Evolutionary conservation across 2,797 vertebrate species (phyloP), one percentile per base, ranked within the genome.

Genomic region (Toxotes lorentzi): DNA sequence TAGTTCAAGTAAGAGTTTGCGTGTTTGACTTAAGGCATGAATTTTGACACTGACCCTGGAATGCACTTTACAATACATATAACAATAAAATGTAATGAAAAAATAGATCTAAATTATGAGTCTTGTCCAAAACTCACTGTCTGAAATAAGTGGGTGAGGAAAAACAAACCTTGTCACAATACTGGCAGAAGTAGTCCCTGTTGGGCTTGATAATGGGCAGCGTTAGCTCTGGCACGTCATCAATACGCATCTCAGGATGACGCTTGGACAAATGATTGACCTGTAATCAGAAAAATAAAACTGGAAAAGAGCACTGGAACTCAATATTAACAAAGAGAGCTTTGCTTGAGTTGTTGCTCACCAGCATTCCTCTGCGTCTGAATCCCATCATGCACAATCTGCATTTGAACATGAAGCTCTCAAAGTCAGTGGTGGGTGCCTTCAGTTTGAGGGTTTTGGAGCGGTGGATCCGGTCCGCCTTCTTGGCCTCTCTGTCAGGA

Each of bases 201-300:
- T 99, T 99, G 88, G 98, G 98, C 83, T 99, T 99, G 93, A 99
- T 99, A 87, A 99, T 99, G 73, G 98, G 98, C 76, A 99, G 91
- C 0, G 98, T 99, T 70, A 99, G 93, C 93, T 99, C 98, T 2
- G 98, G 98, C 82, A 99, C 98, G 48, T 99, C 98, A 81, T 99
- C 98, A 54, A 99, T 97, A 81, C 98, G 96, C 97, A 99, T 99
- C 86, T 99, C 98, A 47, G 98, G 98, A 88, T 99, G 98, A 45
- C 98, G 95, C 90, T 99, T 99, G 82, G 98, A 99, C 89, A 99
- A 93, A 92, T 99, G 98, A 94, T 99, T 99, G n/a, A 99, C 98
- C 98, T 99, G 88, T 63, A 78, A 61, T 4, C 27, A 75, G 38
- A 61, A 38, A 41, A 53, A 41, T 2, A 17, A 41, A 43, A 59